Evolutionary conservation across 2,888 invertebrate species (phyloP), one percentile per base, ranked within the genome.

Genomic region (Hydriomena furcata): DNA sequence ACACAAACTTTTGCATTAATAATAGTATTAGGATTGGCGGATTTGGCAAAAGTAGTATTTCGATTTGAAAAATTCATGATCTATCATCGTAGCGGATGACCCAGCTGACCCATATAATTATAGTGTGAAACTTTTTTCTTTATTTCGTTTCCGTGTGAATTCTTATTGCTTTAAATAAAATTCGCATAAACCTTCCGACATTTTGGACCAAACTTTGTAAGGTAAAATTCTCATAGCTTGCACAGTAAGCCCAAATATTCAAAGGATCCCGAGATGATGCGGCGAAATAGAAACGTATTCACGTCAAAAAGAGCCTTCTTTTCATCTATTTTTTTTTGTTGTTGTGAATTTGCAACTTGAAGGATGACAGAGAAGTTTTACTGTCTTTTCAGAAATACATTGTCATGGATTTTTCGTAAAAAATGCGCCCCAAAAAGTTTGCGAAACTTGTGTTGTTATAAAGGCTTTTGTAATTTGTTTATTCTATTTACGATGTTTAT

Each of bases 321-420:
- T 43, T 43, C 52, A 52, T 52, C 43, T 34, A 35, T 43, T 47
- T 52, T 49, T n/a, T 47, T 36, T 28, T 30, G 41, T 45, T 52
- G 52, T 52, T 52, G 52, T 40, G 52, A 48, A 46, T 52, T 52
- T 52, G 36, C 36, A 41, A 51, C 35, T 45, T 32, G 37, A 17
- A 36, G 7, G 47, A 48, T 52, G 52, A 52, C 52, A 25, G 12
- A 11, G 20, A 49, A 49, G 24, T 49, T 42, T 49, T 25, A 30
- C 35, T 48, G 46, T 48, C 35, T 42, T 11, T 34, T 47, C n/a
- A 25, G 30, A 49, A 42, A 42, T 30, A 49, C 25, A 42, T 49
- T 49, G 48, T 49, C 37, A 36, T 32, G 31, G 31, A 21, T 45
- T 37, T 45, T 37, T 37, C 17, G 31, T n/a, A 24, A 17, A 45